These are phyloP conservation scores for Macrotis lagotis DNA, from an alignment of 2,113 vertebrate species.

Conservation along the genomic window DNA sequence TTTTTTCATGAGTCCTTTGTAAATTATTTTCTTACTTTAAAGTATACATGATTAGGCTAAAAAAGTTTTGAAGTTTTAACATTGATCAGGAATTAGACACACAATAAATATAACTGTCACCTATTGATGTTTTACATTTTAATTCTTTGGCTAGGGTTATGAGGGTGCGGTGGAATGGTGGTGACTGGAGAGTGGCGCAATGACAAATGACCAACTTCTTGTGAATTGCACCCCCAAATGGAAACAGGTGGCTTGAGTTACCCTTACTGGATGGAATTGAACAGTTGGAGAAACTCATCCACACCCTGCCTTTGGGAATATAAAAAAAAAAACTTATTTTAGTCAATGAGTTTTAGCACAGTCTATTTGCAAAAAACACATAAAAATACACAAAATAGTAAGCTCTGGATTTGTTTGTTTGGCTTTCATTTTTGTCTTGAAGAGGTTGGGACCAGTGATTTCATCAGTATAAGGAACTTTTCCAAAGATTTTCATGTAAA, in stretches of 20 bases:
- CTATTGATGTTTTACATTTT: neutral
- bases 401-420: neutral
- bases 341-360: conserved; percentile 7
- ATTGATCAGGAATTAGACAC: neutral
- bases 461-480: neutral
- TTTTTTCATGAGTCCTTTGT: conserved; percentile 11
- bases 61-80: neutral
- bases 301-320: neutral
- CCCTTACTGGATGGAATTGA: neutral
- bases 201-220: neutral
- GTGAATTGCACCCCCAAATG: neutral
- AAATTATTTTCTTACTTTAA: conserved; percentile 37
- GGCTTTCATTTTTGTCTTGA: neutral
- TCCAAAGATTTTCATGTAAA: neutral
- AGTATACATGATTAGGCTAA: neutral
- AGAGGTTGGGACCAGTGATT: neutral
- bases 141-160: neutral
- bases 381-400: neutral
- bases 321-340: neutral
- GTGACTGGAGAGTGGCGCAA: neutral
- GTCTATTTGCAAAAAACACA: neutral
- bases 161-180: neutral
- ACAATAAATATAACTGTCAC: neutral
- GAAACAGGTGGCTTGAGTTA: conserved; percentile 42
- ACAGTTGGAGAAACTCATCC: conserved; percentile 37